Evolutionary conservation across 2,113 vertebrate genomes (phyloP), one percentile per base, ranked within the genome.

Genomic region (Pachyramphus minor): DNA sequence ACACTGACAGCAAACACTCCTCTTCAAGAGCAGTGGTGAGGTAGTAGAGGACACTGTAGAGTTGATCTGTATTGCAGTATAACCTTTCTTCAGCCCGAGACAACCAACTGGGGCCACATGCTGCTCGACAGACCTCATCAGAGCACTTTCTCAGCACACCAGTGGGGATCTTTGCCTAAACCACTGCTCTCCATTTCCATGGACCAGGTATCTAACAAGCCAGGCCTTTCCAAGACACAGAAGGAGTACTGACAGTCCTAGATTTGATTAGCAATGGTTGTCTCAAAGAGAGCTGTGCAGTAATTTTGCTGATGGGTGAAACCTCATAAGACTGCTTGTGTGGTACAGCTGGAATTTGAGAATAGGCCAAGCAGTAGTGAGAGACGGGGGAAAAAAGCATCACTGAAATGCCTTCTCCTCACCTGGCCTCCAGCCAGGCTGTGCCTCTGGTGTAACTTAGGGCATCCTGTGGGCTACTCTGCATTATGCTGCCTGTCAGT

Each of bases 401-500:
- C 42, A 30, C 56, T 59, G 42, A 59, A 95, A 77, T 1, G 22
- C 72, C 39, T 85, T 62, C 49, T 91, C 25, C 53, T 87, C 4
- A 0, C 75, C 85, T 93, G 94, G 93, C 90, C 21, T 2, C 0
- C 2, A 3, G 87, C 84, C 93, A 94, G 50, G 15, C 47, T 78
- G 41, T 63, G 55, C 72, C 87, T 91, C 68, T 86, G 47, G 30
- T 67, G 31, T 77, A 74, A 67, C 27, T 47, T 52, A n/a, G 59
- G 76, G 67, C 84, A 78, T 93, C 75, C 84, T 66, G 56, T 15
- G 82, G 52, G 10, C 31, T 71, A 41, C 14, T 90, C 42, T 74
- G 72, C 76, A 71, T 93, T 94, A 67, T 93, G 82, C 72, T 93
- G 72, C 87, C 59, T 91, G 91, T 85, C 87, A 95, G 53, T 69